These are phyloP conservation scores for Drosophila jambulina DNA, from an alignment of 1,140 invertebrate species.

Conservation along the genomic window DNA sequence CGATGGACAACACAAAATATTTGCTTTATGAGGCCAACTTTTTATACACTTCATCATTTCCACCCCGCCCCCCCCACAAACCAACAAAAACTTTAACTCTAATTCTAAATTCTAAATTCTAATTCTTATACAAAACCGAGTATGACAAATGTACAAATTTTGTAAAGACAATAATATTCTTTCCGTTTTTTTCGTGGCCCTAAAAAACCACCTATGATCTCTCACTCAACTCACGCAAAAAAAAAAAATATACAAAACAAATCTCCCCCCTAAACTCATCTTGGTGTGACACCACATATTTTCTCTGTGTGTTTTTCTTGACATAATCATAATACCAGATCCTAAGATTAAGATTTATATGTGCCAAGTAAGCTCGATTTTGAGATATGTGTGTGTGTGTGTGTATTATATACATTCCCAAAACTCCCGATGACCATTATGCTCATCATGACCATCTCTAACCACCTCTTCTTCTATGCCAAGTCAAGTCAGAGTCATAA, in stretches of 20 bases:
- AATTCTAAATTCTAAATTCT: conserved; percentile 5
- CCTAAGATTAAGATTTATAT: conserved; percentile 9
- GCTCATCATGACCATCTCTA: no score
- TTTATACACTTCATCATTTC: conserved; percentile 10
- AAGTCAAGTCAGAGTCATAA: neutral
- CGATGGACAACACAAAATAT: conserved; percentile 11
- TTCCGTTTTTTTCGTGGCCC: conserved; percentile 7
- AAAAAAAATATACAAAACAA: no score
- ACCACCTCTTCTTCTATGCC: neutral
- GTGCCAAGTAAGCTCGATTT: conserved; percentile 13
- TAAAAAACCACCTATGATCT: conserved; percentile 4
- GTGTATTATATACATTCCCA: conserved; percentile 4
- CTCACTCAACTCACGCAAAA: neutral
- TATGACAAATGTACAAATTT: conserved; percentile 12
- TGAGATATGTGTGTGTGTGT: conserved; percentile 1
- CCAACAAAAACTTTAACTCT: conserved; percentile 2
- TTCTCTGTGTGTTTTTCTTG: conserved; percentile 15
- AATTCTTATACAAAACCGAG: neutral
- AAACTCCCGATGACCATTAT: neutral
- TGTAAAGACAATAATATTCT: conserved; percentile 10
- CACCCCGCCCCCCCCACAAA: neutral
- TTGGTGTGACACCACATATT: conserved; percentile 14
- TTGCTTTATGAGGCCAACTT: conserved; percentile 14
- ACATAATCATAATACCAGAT: conserved; percentile 1
- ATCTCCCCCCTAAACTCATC: neutral